These are phyloP conservation scores for Lagodon rhomboides DNA, from an alignment of 2,797 vertebrate genomes.

Conservation along the genomic window DNA sequence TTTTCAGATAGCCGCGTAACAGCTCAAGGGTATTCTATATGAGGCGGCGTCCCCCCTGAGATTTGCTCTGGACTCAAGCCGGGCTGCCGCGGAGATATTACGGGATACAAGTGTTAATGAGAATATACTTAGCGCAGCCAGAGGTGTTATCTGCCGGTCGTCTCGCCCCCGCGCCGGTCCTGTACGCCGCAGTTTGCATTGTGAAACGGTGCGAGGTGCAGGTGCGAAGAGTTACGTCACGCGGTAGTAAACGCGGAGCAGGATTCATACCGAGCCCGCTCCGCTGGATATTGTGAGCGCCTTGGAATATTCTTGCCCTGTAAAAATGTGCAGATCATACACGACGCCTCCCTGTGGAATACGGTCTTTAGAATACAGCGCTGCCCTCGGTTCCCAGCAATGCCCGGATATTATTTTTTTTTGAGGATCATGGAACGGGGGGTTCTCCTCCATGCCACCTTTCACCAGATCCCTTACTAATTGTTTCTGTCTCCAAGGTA, in stretches of 20 bases:
- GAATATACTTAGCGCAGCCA: slow-evolving; percentile 83
- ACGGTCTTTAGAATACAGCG: slow-evolving; percentile 36
- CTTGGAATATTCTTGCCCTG: slow-evolving; percentile 1
- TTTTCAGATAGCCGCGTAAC: slow-evolving; percentile 81
- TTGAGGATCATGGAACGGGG: slow-evolving; percentile 52
- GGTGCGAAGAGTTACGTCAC: neutral
- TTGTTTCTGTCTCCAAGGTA: slow-evolving; percentile 88
- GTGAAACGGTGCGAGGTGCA: slow-evolving; percentile 14
- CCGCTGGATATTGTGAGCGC: neutral
- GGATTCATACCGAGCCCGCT: neutral
- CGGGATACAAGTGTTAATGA: slow-evolving; percentile 87
- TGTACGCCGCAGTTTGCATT: slow-evolving; percentile 47
- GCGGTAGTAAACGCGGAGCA: neutral
- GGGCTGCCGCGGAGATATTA: slow-evolving; percentile 77
- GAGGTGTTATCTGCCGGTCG: slow-evolving; percentile 74
- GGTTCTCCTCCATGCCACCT: slow-evolving; percentile 73
- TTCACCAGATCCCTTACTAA: slow-evolving; percentile 87
- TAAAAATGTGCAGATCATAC: slow-evolving; percentile 21
- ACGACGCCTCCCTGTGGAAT: neutral
- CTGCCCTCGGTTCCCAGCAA: slow-evolving; percentile 31
- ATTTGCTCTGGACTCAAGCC: slow-evolving; percentile 81
- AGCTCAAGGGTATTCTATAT: slow-evolving; percentile 88
- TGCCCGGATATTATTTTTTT: slow-evolving; percentile 40
- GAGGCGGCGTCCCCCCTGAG: slow-evolving; percentile 79
- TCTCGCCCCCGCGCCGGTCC: slow-evolving; percentile 60